A percentile compares a stretch with the other conserved stretches of the same genome.
Conservation (phyloP, 2,797 vertebrate species). For the Dicrostonyx torquatus region DNA sequence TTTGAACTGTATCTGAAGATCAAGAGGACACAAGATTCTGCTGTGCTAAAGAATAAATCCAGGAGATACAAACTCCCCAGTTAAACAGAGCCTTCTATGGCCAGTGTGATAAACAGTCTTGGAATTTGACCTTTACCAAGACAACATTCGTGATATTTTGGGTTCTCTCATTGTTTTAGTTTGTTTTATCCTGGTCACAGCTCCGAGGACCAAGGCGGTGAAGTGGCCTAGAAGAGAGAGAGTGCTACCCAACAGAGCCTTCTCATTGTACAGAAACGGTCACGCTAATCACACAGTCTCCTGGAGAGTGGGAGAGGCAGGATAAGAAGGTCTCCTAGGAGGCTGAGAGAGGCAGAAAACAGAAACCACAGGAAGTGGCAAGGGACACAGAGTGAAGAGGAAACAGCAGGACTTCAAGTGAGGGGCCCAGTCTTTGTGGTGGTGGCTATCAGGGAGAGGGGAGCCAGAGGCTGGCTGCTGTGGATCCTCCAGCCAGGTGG, state of each 20-base stretch:
- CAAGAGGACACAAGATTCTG: neutral
- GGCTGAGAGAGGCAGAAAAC: neutral
- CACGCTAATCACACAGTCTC: neutral
- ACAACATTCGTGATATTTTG: neutral
- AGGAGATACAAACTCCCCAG: neutral
- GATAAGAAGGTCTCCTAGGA: neutral
- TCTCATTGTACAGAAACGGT: neutral
- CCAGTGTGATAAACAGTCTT: neutral
- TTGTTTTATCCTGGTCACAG: neutral
- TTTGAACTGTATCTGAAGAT: neutral
- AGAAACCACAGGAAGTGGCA: neutral
- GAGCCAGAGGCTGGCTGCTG: neutral
- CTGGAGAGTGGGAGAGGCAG: neutral
- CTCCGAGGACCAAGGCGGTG: neutral
- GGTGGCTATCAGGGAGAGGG: neutral
- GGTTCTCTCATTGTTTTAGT: neutral
- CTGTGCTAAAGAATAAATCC: neutral
- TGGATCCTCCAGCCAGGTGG: neutral
- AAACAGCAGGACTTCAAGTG: neutral
- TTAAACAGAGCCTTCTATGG: neutral
- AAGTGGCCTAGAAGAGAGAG: neutral
- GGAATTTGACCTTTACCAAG: neutral
- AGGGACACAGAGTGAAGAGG: neutral
- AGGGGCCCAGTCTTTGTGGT: fast-evolving
- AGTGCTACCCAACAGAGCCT: neutral